phyloP scores from a whole-genome alignment of 2,113 vertebrate genomes.

The Collichthys lucidus region DNA sequence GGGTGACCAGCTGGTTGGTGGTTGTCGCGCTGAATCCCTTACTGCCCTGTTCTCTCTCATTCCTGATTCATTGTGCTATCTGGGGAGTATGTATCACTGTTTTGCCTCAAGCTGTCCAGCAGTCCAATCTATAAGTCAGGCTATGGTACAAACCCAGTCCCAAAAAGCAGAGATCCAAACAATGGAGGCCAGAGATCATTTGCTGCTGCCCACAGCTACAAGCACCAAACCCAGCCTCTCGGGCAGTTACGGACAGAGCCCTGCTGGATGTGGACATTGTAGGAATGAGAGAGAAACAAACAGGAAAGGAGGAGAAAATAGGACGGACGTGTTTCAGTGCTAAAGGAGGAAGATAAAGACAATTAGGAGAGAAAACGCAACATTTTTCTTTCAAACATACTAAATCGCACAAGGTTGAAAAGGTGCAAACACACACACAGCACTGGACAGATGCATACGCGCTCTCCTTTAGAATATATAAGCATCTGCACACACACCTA shows the following conservation, averaged over 20 bases:
- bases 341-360: background rate
- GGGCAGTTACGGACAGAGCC: constrained; percentile 8
- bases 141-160: background rate
- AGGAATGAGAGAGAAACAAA: background rate
- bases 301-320: background rate
- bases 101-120: constrained; percentile 35
- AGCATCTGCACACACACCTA: constrained; percentile 45
- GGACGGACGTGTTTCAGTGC: background rate
- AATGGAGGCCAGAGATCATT: constrained; percentile 38
- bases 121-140: constrained; percentile 26
- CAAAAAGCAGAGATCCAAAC: constrained; percentile 32
- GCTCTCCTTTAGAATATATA: constrained; percentile 42
- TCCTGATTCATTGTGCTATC: constrained; percentile 35
- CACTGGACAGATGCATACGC: background rate
- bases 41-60: constrained; percentile 22
- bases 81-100: constrained; percentile 39
- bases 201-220: constrained; percentile 5
- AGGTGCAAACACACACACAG: background rate
- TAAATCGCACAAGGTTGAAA: background rate
- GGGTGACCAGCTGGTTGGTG: constrained; percentile 47
- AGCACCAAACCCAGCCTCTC: constrained; percentile 25
- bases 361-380: too few species aligned
- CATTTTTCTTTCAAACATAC: background rate
- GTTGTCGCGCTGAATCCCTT: constrained; percentile 16
- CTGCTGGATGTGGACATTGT: constrained; percentile 15